Evolutionary conservation across 2,888 invertebrate genomes (phyloP).

Genomic region (Chironomus riparius): DNA sequence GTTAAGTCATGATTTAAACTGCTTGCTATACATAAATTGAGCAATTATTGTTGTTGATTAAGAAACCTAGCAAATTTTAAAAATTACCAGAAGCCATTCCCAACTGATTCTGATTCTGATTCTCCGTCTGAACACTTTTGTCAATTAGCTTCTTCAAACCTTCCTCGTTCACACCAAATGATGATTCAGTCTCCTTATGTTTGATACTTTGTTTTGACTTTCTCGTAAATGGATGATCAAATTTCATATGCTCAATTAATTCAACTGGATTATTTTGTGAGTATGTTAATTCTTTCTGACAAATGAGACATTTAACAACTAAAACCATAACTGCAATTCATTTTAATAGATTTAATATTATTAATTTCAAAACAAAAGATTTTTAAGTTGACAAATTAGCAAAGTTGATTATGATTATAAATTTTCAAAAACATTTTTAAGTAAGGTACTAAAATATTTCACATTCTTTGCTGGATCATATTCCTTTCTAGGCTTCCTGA

Average conservation of each 20-base stretch:
- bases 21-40: no score
- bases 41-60: no score
- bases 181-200: background rate
- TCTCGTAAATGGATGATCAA: background rate
- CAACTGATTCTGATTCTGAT: no score
- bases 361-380: background rate
- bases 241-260: background rate
- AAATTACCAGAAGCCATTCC: no score
- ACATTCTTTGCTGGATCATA: slow-evolving; percentile 31
- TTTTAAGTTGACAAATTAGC: background rate
- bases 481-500: slow-evolving; percentile 75
- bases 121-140: slow-evolving; percentile 1
- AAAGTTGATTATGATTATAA: background rate
- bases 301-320: slow-evolving; percentile 14
- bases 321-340: slow-evolving; percentile 15
- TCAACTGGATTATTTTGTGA: background rate
- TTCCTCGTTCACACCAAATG: background rate
- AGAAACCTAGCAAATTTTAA: no score
- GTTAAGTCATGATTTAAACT: no score
- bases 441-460: background rate
- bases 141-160: background rate
- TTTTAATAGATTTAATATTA: background rate
- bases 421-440: slow-evolving; percentile 5
- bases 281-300: slow-evolving; percentile 1
- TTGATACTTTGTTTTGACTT: background rate